Evolutionary conservation across 2,888 invertebrate genomes (phyloP), one percentile per base, ranked within the genome.

Genomic region (Trissolcus japonicus): DNA sequence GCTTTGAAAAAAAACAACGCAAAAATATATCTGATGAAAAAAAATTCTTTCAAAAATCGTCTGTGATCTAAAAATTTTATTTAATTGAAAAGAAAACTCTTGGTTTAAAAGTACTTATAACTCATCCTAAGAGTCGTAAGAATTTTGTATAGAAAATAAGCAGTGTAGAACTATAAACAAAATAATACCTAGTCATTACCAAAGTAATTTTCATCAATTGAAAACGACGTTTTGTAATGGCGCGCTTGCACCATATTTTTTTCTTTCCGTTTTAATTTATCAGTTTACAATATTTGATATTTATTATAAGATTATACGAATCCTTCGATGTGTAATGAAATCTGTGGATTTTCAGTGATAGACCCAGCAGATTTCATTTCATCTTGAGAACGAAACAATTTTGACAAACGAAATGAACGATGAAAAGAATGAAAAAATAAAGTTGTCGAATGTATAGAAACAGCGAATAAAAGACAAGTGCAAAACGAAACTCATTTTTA

Each of bases 111-210:
- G 73, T 75, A 79, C 63, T 71, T 72, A 79, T 78, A 74, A 80
- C 54, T 50, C 54, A 69, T 74, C 50, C 50, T 63, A 50, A 29
- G 54, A 59, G 59, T 76, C 75, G 69, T 56, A 11, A 56, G 71
- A 35, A 61, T 57, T 61, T 71, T 60, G 66, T 62, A 67, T 63
- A 72, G 68, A 17, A 11, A 54, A 60, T 77, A 85, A 83, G 82
- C 82, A 83, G 83, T 74, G 71, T 79, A 79, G 63, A 79, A 56
- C 63, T 65, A 83, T 84, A 79, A 73, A 35, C 7, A 35, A 16
- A 46, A 51, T 84, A 86, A 86, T 85, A 86, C 86, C 88, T 88
- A 88, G 88, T 88, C 88, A 88, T 87, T 88, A 87, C 88, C 88
- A 88, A 88, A 88, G 88, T 88, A 86, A 88, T 83, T 84, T 83